Evolutionary conservation across 2,797 vertebrate genomes (phyloP), one percentile per base, ranked within the genome.

Genomic region (Botia kubotai): DNA sequence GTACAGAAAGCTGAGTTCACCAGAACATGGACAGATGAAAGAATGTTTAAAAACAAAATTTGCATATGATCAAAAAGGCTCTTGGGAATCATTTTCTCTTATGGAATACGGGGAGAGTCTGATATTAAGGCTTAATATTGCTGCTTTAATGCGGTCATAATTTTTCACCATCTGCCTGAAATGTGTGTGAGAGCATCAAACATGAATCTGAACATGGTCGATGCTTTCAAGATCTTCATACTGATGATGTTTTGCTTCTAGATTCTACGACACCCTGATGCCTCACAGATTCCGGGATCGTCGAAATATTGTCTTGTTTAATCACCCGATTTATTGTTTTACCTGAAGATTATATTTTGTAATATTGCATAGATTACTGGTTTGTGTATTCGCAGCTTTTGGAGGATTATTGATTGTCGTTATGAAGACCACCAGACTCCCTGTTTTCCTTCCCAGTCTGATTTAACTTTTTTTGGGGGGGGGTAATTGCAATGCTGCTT

Each of bases 311-410:
- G 50, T 60, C 50, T 58, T 78, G 46, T 82, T 69, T 82, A 62
- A 75, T 82, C 43, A 75, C 57, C 26, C 14, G 13, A 43, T 58
- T 48, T 76, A 10, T 50, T 72, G 65, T 43, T 57, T 36, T 71
- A 70, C 12, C 21, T 36, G 58, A 33, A 63, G 46, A 79, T 79
- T 72, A 17, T 23, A 70, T 78, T 55, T 60, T 78, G 66, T 57
- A 63, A n/a, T 79, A 62, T 65, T 53, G 62, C 68, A 72, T 53
- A 39, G 26, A 4, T 63, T 29, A 6, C 26, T 17, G 29, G 29
- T 63, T 72, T 79, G 68, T 79, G 72, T 79, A 63, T 72, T 72
- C 17, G n/a, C 43, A 63, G 77, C 57, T 79, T 79, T 72, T 8
- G 29, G 43, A 36, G 57, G 29, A 63, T 79, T 62, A 2, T 79